Conservation (phyloP, 2,797 vertebrate genomes). For the Sylvia borin region DNA sequence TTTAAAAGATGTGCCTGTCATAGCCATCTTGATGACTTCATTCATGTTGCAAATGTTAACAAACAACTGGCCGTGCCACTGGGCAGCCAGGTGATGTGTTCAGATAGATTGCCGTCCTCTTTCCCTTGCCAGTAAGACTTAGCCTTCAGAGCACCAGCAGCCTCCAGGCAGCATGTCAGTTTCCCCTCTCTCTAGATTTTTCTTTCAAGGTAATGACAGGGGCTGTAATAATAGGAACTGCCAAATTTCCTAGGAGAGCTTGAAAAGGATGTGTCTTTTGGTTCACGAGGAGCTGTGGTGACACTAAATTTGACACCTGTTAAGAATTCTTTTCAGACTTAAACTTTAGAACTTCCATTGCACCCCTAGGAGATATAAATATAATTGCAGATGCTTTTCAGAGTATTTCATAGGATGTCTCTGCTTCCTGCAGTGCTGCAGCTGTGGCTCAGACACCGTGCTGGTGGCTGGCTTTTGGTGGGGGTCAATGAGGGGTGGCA, state of each 20-base stretch:
- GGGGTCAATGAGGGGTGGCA: not conserved
- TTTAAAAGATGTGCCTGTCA: not conserved
- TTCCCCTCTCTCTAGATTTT: not conserved
- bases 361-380: not conserved
- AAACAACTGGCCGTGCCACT: not conserved
- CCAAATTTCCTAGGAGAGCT: constrained; percentile 7
- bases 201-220: constrained; percentile 20
- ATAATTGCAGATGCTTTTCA: not conserved
- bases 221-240: constrained; percentile 33
- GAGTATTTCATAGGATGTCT: not conserved
- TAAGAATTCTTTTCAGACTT: not conserved
- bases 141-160: not conserved
- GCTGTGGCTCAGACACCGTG: not conserved
- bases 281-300: not conserved
- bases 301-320: constrained; percentile 1
- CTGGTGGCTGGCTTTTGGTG: not conserved
- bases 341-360: constrained; percentile 18
- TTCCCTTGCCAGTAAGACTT: not conserved
- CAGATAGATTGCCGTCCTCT: not conserved
- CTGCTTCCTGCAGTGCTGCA: not conserved
- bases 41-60: not conserved
- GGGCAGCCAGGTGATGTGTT: not conserved
- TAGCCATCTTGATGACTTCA: not conserved
- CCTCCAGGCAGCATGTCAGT: not conserved
- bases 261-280: not conserved